phyloP scores from a whole-genome alignment of 92 coral and sea anemone species.

The Paragorgia papillata region DNA sequence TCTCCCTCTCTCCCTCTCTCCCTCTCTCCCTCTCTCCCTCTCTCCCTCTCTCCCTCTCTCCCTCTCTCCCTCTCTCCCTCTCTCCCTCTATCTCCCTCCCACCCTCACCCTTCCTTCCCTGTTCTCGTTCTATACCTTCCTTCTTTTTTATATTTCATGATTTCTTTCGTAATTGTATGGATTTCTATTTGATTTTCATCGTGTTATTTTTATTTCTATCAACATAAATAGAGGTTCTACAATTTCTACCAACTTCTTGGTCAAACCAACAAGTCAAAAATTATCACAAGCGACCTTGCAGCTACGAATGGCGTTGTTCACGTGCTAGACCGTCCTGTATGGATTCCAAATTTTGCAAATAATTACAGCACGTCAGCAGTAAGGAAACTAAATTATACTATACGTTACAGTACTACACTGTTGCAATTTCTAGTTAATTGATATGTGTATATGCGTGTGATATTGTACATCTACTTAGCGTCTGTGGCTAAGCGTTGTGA shows the following conservation, averaged over 20 bases:
- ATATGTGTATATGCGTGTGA: too few relatives aligned
- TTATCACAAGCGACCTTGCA: constrained; percentile 65
- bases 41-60: not conserved
- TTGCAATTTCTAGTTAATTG: not conserved
- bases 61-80: not conserved
- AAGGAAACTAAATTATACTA: not conserved
- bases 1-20: not conserved
- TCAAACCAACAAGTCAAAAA: constrained; percentile 66
- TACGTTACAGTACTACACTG: too few relatives aligned
- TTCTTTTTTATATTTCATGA: too few relatives aligned
- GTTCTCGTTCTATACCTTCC: too few relatives aligned
- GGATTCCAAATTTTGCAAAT: constrained; percentile 59
- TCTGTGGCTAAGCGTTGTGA: too few relatives aligned
- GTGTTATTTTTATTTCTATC: not conserved
- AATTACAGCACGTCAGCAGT: constrained; percentile 25
- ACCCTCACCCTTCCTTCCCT: too few relatives aligned
- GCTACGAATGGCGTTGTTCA: constrained; percentile 93
- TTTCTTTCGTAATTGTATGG: not conserved
- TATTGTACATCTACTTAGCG: too few relatives aligned
- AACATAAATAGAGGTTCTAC: constrained; percentile 33
- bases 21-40: too few relatives aligned
- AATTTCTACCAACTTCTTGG: constrained; percentile 63
- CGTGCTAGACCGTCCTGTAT: constrained; percentile 65
- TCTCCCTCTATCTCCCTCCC: not conserved
- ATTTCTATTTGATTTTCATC: not conserved